Conservation (phyloP, 2,888 invertebrate species). For the Aphrophora alni region DNA sequence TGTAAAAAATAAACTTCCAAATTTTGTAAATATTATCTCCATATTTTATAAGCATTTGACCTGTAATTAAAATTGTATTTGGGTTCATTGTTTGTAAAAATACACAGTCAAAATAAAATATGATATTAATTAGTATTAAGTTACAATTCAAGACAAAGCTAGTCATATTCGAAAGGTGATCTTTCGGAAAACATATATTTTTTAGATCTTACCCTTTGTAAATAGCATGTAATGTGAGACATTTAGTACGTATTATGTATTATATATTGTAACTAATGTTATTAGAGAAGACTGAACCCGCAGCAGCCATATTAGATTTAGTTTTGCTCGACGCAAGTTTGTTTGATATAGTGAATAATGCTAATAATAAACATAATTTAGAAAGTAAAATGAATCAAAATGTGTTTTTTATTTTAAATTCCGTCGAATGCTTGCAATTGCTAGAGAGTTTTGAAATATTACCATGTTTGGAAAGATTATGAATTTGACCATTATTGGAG, state of each 20-base stretch:
- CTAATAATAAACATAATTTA: background rate
- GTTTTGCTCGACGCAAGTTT: background rate
- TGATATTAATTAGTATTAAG: background rate
- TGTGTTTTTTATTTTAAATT: too few species aligned
- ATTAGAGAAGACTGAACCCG: conserved; percentile 33
- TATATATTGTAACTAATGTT: background rate
- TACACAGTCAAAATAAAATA: background rate
- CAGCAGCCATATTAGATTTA: conserved; percentile 34
- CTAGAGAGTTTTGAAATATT: too few species aligned
- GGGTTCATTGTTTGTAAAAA: too few species aligned
- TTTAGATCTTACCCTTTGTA: background rate
- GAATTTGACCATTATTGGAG: too few species aligned
- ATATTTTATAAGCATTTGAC: too few species aligned
- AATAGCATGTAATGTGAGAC: background rate
- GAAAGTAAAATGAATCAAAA: background rate
- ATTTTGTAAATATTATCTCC: too few species aligned
- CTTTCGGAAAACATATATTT: background rate
- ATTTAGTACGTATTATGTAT: background rate
- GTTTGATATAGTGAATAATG: background rate
- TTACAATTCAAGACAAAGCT: background rate
- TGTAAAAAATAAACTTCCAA: too few species aligned
- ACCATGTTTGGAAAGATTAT: too few species aligned
- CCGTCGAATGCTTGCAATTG: too few species aligned
- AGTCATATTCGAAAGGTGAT: background rate
- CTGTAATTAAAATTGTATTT: too few species aligned